Evolutionary conservation across 64 coral and sea anemone species (phyloP).

Genomic region (Astreopora myriophthalma): DNA sequence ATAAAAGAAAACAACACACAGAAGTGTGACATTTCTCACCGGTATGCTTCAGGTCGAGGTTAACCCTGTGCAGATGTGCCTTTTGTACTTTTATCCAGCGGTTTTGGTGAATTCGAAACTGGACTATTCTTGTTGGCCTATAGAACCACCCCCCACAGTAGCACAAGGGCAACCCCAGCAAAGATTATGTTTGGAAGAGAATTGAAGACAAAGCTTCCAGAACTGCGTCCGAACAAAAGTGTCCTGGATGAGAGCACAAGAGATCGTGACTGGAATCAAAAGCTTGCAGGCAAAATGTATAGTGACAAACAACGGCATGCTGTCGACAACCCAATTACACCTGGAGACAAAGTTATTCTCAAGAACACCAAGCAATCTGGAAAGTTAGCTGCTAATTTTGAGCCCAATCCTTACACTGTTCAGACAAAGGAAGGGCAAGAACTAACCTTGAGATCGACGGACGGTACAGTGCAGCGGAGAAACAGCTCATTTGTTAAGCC

Average conservation of each 20-base stretch:
- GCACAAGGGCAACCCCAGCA: neutral
- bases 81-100: too few species aligned
- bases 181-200: neutral
- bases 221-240: neutral
- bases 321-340: too few species aligned
- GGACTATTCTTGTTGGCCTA: neutral
- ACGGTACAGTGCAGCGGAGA: slow-evolving; percentile 32
- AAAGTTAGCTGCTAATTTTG: neutral
- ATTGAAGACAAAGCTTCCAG: neutral
- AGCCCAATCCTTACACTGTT: slow-evolving; percentile 46
- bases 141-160: neutral
- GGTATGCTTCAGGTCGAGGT: too few species aligned
- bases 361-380: slow-evolving; percentile 52
- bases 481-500: too few species aligned
- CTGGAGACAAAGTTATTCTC: slow-evolving; percentile 50
- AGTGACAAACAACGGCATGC: too few species aligned
- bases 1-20: too few species aligned
- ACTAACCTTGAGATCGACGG: slow-evolving; percentile 49
- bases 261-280: neutral
- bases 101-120: too few species aligned
- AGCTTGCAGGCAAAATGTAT: neutral
- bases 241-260: neutral
- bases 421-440: slow-evolving; percentile 48
- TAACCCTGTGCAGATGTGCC: too few species aligned
- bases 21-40: too few species aligned